Evolutionary conservation across 2,888 invertebrate species (phyloP).

Genomic region (Bimastos eiseni): DNA sequence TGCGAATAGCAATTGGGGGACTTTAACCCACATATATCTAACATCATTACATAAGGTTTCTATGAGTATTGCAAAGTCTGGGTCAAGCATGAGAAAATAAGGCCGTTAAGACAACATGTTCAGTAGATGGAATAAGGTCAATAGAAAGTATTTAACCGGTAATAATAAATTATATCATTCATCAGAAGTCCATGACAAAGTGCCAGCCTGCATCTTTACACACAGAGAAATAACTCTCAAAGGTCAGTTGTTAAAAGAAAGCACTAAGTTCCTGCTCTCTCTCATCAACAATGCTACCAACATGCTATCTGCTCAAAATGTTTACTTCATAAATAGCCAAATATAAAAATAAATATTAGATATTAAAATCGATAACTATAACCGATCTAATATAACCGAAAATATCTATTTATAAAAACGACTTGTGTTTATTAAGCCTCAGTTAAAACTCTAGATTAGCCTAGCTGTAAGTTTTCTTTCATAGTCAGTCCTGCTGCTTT

Average conservation of each 20-base stretch:
- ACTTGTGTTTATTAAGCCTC: neutral
- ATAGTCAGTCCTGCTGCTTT: neutral
- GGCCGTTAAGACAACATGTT: neutral
- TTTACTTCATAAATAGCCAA: neutral
- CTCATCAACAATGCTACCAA: neutral
- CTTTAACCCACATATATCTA: neutral
- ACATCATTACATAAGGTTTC: neutral
- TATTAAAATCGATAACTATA: neutral
- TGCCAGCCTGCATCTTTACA: too few species aligned
- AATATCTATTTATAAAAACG: neutral
- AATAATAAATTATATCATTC: too few species aligned
- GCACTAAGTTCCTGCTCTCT: too few species aligned
- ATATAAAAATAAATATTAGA: neutral
- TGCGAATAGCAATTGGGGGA: neutral
- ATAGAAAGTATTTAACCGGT: too few species aligned
- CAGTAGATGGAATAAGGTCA: neutral
- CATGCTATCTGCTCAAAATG: neutral
- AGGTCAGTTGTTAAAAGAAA: too few species aligned
- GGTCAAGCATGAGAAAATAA: neutral
- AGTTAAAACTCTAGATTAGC: neutral
- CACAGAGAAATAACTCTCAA: too few species aligned
- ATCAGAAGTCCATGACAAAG: too few species aligned
- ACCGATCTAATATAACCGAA: too few species aligned
- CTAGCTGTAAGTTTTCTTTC: neutral
- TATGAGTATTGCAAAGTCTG: neutral